phyloP scores from a whole-genome alignment of 2,113 vertebrate genomes.

The Paratilapia polleni region DNA sequence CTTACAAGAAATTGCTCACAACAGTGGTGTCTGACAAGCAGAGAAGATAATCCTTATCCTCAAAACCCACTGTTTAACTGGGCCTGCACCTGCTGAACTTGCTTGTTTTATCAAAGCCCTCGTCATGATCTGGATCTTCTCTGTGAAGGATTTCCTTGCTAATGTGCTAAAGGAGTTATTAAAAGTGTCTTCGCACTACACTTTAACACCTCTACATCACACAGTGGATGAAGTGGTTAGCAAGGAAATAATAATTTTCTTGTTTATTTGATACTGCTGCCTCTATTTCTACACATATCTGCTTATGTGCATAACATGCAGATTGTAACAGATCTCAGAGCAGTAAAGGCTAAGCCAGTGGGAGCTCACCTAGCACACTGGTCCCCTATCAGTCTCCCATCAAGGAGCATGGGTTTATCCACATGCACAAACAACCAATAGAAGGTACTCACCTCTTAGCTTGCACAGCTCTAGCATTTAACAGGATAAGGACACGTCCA shows the following conservation, averaged over 20 bases:
- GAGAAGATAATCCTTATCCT: neutral
- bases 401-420: neutral
- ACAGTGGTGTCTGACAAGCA: neutral
- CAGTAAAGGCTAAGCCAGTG: neutral
- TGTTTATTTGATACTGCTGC: neutral
- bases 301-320: neutral
- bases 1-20: neutral
- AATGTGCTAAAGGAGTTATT: neutral
- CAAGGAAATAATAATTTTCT: neutral
- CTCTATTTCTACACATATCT: neutral
- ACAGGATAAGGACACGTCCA: neutral
- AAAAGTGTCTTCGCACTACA: neutral
- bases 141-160: neutral
- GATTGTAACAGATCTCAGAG: neutral
- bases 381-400: neutral
- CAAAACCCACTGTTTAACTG: neutral
- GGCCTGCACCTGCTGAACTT: neutral
- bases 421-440: rapidly evolving
- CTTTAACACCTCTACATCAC: neutral
- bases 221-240: neutral
- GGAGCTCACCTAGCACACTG: neutral
- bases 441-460: neutral
- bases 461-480: neutral
- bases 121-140: neutral
- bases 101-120: neutral